Evolutionary conservation across 2,888 invertebrate species (phyloP), one percentile per base, ranked within the genome.

Genomic region (Xestia ashworthii): DNA sequence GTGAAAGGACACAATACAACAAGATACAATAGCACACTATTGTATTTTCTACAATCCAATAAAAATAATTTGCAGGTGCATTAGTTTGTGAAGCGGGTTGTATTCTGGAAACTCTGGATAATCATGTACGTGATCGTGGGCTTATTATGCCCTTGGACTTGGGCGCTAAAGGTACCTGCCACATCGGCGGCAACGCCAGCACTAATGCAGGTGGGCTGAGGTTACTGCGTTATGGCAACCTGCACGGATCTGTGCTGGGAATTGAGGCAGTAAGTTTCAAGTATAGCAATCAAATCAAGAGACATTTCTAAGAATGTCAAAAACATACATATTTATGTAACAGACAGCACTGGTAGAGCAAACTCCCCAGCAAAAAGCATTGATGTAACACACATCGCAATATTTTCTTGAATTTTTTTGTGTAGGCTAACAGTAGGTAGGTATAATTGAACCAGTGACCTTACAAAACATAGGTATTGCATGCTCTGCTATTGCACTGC

Each of bases 151-250:
- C 99, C 0, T 93, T 99, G 76, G 99, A 99, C 96, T 97, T 99
- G 80, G 99, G 99, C 0, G 99, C 99, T 0, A 99, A 99, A 95
- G 99, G 99, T 48, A 98, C 98, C 78, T 99, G 99, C 91, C 98
- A 99, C 74, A 98, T 99, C 87, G 99, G 99, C 2, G 99, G 99
- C 32, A 99, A 99, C 94, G 97, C 99, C 46, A 98, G 99, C 58
- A 99, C 99, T 22, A 99, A 99, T 95, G 99, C 99, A 0, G 99
- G 99, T 0, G 99, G 99, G 0, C 95, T 99, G 41, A 97, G 99
- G 78, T 97, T 99, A n/a, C 94, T 99, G 53, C 97, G 99, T 60
- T 99, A 99, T 93, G 99, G 99, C 14, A 99, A 99, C 93, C 96
- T 99, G 11, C 99, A 99, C 91, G 99, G 99, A 44, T 98, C 98